Evolutionary conservation across 2,888 invertebrate species (phyloP).

Genomic region (Coelopa pilipes): DNA sequence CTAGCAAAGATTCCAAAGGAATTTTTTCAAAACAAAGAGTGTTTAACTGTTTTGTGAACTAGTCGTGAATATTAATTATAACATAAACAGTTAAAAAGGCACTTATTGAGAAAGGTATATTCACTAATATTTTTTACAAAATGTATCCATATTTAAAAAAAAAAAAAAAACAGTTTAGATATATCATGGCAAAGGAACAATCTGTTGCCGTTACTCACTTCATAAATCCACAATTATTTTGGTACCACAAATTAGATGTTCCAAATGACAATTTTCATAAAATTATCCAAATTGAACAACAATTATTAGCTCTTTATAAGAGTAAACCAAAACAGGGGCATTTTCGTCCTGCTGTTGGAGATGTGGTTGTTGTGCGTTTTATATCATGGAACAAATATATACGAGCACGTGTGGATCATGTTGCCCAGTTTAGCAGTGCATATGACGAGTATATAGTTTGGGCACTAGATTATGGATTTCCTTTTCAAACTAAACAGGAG

Average conservation of each 20-base stretch:
- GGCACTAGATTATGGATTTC: conserved; percentile 54
- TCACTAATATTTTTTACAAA: too few species aligned
- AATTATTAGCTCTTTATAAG: conserved; percentile 44
- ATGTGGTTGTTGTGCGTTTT: conserved; percentile 48
- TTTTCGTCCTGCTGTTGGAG: conserved; percentile 44
- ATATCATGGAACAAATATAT: conserved; percentile 52
- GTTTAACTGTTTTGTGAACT: too few species aligned
- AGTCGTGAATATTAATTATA: too few species aligned
- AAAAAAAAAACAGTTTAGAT: too few species aligned
- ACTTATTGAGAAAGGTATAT: too few species aligned
- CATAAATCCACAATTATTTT: conserved; percentile 54
- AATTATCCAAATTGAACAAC: conserved; percentile 44
- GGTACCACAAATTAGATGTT: conserved; percentile 50
- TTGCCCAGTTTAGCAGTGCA: conserved; percentile 41
- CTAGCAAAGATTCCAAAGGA: too few species aligned
- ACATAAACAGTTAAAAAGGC: too few species aligned
- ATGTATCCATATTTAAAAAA: too few species aligned
- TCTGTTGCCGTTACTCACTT: conserved; percentile 50
- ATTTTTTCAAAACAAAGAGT: too few species aligned
- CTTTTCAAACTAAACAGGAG: conserved; percentile 47
- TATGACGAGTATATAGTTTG: conserved; percentile 49
- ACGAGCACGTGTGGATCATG: conserved; percentile 47
- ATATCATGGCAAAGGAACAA: conserved; percentile 43
- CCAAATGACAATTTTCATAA: conserved; percentile 44
- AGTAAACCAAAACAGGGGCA: conserved; percentile 40